Base-by-base conservation (phyloP, 2,888 invertebrate genomes). In the Asteroscopus sphinx region DNA sequence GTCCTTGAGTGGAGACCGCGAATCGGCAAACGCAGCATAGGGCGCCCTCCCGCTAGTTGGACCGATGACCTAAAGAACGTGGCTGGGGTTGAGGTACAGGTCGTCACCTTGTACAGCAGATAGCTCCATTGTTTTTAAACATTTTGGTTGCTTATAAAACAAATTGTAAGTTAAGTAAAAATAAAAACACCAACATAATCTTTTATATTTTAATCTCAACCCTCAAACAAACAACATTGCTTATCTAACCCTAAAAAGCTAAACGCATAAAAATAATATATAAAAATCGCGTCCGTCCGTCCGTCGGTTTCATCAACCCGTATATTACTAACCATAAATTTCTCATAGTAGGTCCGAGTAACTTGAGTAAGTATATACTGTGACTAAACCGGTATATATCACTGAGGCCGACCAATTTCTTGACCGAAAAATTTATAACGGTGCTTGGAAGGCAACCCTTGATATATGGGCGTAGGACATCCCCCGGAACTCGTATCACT, bases 391-490 rank as follows among this genome's bases (percentile, higher is more conserved):
- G 73, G 79, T 83, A 86, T 87, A 88, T 88, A 90, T 89, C 90
- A 91, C 86, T 71, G 79, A 65, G 70, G 52, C 83, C 82, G 78
- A 83, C 90, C 92, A 93, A 93, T 93, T 92, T 90, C 93, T 92
- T 92, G 92, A 92, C 92, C 93, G 88, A 89, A 90, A 90, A 92
- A 93, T 92, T 92, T 92, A 92, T 92, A 92, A 90, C 90, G 89
- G 88, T 90, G 55, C 63, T 60, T 47, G 54, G 49, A 73, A 48
- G 61, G 73, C 68, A 56, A 12, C 59, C 66, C 59, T 76, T 85
- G 88, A 89, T 89, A 88, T 88, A 91, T 87, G 60, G 61, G 26
- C 47, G 73, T 35, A 71, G 77, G 81, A 86, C 85, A 84, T 83
- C 83, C 78, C 65, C 63, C 13, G 56, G 62, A 42, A 49, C 52